Conservation (phyloP, 2,797 vertebrate genomes). For the Leuciscus waleckii region DNA sequence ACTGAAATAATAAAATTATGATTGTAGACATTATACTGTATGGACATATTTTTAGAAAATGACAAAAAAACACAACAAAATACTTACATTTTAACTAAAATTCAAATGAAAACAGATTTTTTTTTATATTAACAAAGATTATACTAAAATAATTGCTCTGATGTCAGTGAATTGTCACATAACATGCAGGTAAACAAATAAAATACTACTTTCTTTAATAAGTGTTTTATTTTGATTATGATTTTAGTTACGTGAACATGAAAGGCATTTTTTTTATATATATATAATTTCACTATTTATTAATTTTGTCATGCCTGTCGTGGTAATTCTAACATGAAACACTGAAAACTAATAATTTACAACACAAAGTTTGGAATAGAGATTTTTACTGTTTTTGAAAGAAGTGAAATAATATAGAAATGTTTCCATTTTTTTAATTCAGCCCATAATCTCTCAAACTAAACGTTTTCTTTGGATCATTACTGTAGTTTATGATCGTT, state of each 20-base stretch:
- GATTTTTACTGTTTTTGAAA: background rate
- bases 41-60: background rate
- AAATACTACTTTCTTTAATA: background rate
- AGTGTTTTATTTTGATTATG: background rate
- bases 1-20: background rate
- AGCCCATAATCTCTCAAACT: background rate
- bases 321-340: background rate
- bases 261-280: too few relatives aligned
- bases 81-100: background rate
- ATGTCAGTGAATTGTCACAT: background rate
- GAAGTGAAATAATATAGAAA: too few relatives aligned
- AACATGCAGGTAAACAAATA: background rate
- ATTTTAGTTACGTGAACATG: background rate
- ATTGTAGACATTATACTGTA: background rate
- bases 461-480: background rate
- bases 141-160: background rate
- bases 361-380: background rate
- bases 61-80: background rate
- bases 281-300: too few relatives aligned
- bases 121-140: too few relatives aligned
- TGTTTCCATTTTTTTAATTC: too few relatives aligned
- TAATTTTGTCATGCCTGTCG: too few relatives aligned
- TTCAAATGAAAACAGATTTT: background rate
- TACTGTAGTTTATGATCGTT: background rate
- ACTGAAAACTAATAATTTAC: background rate